Percentiles rank a stretch among this genome's conserved stretches.
Evolutionary conservation across 2,113 vertebrate species (phyloP).

Genomic region (Microtus oregoni): DNA sequence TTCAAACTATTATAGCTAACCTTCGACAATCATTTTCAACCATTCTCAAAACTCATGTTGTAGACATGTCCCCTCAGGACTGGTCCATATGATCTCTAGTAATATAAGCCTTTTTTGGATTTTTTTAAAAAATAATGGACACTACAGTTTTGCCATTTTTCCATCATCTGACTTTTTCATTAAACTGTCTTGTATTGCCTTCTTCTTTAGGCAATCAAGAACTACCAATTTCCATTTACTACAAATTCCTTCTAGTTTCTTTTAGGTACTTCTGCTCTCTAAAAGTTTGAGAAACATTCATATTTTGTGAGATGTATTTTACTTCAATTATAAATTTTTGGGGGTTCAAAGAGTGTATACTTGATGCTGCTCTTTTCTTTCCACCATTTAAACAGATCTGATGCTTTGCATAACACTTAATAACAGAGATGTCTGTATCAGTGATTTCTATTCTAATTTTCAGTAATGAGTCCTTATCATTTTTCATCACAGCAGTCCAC

Average conservation of each 20-base stretch:
- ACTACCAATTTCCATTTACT: neutral
- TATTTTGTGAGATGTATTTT: neutral
- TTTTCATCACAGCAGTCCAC: neutral
- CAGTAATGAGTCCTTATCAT: neutral
- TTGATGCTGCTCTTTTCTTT: neutral
- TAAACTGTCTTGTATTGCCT: neutral
- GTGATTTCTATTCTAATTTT: neutral
- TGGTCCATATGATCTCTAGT: neutral
- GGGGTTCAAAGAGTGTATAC: fast-evolving
- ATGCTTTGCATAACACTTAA: neutral
- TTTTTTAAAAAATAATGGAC: neutral
- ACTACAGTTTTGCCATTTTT: neutral
- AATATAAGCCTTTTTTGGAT: neutral
- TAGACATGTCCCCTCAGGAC: neutral
- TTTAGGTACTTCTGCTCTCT: neutral
- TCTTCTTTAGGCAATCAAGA: neutral
- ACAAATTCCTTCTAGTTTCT: neutral
- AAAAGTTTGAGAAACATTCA: neutral
- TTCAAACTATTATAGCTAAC: neutral
- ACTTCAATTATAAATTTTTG: neutral
- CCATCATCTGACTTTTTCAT: neutral
- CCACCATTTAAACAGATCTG: neutral
- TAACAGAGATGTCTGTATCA: neutral
- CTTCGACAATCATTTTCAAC: neutral
- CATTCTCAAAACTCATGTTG: neutral